Conservation (phyloP, 92 coral and sea anemone species). For the Chrysogorgia sp. region DNA sequence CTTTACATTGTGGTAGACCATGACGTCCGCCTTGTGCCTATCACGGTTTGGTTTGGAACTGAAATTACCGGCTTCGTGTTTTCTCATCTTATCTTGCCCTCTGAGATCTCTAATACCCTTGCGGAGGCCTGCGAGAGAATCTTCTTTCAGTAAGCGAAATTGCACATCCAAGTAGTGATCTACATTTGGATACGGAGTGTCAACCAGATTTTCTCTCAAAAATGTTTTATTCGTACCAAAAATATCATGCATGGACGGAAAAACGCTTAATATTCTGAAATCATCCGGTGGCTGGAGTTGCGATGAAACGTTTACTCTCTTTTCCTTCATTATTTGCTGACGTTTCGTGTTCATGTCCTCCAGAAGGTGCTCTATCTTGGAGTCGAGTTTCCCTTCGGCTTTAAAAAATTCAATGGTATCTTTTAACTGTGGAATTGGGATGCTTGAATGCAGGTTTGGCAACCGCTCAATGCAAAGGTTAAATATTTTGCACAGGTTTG, state of each 20-base stretch:
- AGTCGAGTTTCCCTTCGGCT: constrained; percentile 15
- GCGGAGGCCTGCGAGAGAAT: constrained; percentile 73
- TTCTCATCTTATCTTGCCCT: constrained; percentile 39
- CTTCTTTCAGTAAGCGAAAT: constrained; percentile 84
- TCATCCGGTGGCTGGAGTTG: constrained; percentile 71
- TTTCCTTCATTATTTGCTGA: constrained; percentile 50
- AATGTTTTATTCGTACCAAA: constrained; percentile 63
- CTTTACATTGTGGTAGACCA: constrained; percentile 63
- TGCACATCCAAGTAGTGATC: constrained; percentile 94
- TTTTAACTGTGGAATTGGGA: constrained; percentile 67
- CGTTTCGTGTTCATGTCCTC: constrained; percentile 52
- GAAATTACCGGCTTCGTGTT: not conserved
- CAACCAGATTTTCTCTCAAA: constrained; percentile 74
- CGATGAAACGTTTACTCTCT: constrained; percentile 23
- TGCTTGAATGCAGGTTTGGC: constrained; percentile 26
- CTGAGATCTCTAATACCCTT: constrained; percentile 59
- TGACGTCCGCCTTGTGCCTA: constrained; percentile 32
- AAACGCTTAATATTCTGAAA: constrained; percentile 67
- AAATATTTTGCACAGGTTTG: constrained; percentile 22
- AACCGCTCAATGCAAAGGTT: constrained; percentile 4
- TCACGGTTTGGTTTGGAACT: constrained; percentile 18
- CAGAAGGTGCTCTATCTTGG: constrained; percentile 11
- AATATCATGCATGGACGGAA: constrained; percentile 74
- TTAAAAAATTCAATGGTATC: constrained; percentile 37
- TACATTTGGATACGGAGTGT: constrained; percentile 58